phyloP scores from a whole-genome alignment of 2,797 vertebrate species.

The Bradypus variegatus region DNA sequence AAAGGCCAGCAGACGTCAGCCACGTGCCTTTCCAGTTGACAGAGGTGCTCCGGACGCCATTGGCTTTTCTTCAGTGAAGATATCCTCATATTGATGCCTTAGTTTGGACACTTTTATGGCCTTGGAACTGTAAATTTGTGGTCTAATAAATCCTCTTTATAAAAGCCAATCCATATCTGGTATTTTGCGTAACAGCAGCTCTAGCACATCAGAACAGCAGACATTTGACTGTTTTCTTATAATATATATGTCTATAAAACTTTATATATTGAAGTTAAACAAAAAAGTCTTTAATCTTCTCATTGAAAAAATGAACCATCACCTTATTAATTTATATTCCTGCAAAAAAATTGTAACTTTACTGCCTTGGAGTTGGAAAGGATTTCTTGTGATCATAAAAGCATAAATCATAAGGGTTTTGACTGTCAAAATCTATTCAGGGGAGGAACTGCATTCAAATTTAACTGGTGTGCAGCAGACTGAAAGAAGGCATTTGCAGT shows the following conservation, averaged over 20 bases:
- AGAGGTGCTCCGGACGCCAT: no score
- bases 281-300: background rate
- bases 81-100: no score
- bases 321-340: background rate
- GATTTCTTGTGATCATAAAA: slow-evolving; percentile 5
- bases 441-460: background rate
- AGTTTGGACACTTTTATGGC: no score
- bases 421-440: slow-evolving; percentile 4
- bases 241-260: background rate
- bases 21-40: no score
- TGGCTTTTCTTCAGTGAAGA: no score
- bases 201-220: background rate
- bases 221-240: background rate
- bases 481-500: background rate
- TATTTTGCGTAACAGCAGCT: no score
- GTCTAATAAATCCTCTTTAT: no score
- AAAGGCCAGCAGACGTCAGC: no score
- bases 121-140: no score
- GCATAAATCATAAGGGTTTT: background rate
- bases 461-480: background rate
- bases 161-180: no score
- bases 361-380: background rate
- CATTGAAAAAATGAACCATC: background rate
- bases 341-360: background rate
- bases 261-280: background rate